Evolutionary conservation across 2,113 vertebrate genomes (phyloP), one percentile per base, ranked within the genome.

Genomic region (Alethe castanea): DNA sequence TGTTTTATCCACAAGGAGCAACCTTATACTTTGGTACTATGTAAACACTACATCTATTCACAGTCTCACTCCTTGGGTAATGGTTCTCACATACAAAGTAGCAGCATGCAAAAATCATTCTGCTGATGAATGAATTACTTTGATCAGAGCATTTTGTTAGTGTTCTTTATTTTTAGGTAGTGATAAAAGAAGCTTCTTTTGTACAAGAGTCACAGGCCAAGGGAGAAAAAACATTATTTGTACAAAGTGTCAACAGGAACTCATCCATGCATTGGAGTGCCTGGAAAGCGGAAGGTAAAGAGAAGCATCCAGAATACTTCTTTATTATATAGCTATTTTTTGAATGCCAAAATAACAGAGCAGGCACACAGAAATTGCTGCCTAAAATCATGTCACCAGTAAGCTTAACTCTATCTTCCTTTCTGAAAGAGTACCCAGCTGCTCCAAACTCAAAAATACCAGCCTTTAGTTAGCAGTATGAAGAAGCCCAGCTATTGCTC

Each of bases 41-140:
- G 92, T 91, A 97, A 96, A 98, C 98, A 98, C 92, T 98, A 42
- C 52, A 33, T 86, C 95, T 96, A 97, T 98, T 98, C 97, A 97
- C 76, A 36, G 69, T 19, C 64, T 87, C 92, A 81, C 94, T 96
- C 92, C 88, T 84, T 88, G 65, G 90, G 84, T 87, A 96, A 95
- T 95, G 91, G 82, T 95, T 97, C 97, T 96, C 92, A 94, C 82
- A 97, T 96, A 94, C 78, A 94, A 92, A 97, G 86, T 81, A 96
- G 95, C 92, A 96, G 96, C 95, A 95, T 56, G 90, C 82, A 96
- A 96, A 96, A 97, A 42, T 95, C 86, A 40, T 96, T 94, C 91
- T 93, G 69, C 26, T 12, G 62, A 77, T 97, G 91, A 88, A 92
- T 97, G 93, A 96, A 91, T 97, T 35, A 69, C 83, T 95, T 96